Evolutionary conservation across 2,113 vertebrate genomes (phyloP), one percentile per base, ranked within the genome.

Genomic region (Myiozetetes cayanensis): DNA sequence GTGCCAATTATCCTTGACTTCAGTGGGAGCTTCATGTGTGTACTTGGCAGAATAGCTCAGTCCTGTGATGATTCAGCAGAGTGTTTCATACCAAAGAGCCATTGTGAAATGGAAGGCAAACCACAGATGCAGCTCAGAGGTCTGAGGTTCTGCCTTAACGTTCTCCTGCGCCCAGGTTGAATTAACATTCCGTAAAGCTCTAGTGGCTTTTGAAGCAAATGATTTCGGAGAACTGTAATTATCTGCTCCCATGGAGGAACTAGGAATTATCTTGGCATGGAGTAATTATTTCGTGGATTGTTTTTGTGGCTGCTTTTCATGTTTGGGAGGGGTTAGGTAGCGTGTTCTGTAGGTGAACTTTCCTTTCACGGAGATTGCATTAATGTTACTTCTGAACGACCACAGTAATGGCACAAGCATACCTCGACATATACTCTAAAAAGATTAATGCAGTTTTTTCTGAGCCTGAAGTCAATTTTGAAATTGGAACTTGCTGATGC

Each of bases 1-100:
- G 41, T 85, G 90, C 94, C 95, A 93, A 22, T 92, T 96, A 73
- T 92, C 59, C 74, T 62, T 49, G 37, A 90, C 63, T 94, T 94
- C 84, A 89, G 33, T 37, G 39, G 83, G 83, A 93, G 90, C 53
- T 91, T 91, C 92, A 50, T 94, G 95, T 83, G 90, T 67, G 79
- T 75, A 30, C 83, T 96, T 96, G 85, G 95, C 90, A 93, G 83
- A 92, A 67, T 8, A 56, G 80, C 72, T 59, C 43, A 71, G 73
- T 80, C 72, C 83, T 92, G 83, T 81, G 88, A 67, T 35, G 5
- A 43, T 81, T 77, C 89, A 79, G 80, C 19, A 19, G 58, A 65
- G 70, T 33, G 30, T 89, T 93, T 88, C n/a, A 7, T 58, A 81
- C 53, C 23, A 58, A 44, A 85, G 58, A 83, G 47, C 75, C 2